Base-by-base conservation (phyloP, 2,113 vertebrate species). In the Mesoclemmys tuberculata region DNA sequence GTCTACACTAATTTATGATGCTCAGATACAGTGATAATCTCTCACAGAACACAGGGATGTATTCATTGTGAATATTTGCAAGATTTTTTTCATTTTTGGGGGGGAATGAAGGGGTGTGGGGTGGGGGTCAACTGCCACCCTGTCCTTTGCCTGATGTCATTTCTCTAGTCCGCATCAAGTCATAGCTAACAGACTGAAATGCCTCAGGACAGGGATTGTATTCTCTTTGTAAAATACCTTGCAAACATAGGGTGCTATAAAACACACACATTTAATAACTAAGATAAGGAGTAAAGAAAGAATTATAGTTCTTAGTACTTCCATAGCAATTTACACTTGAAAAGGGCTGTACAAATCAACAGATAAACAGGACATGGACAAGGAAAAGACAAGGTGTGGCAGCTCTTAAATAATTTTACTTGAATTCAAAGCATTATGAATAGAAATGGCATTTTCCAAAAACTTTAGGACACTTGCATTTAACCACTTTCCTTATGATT, bases 351-450 rank as follows among this genome's bases (percentile, higher is more conserved):
- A 75, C 71, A 75, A 44, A 21, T 16, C 16, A 16, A 13, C 26
- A 46, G 41, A 44, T 27, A 10, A 64, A 0, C 0, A 16, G 85
- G 26, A 88, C 49, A 31, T 27, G 56, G 55, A 19, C 22, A 46
- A 55, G 74, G 5, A 79, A 93, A 89, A 41, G 0, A 71, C 5
- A 31, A 1, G 3, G 29, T 84, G 14, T 77, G 71, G 10, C 64
- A 89, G 54, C 35, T 21, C 51, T 27, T 0, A 0, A 93, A 26
- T 26, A 86, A 58, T 13, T 79, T 84, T 64, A 56, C 14, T 93
- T 74, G 8, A 38, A 51, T 55, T 91, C 90, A 82, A 38, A 2
- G 35, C 54, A 22, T 93, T n/a, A 71, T 27, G 5, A 75, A 44
- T 27, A 75, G 41, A 93, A 93, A 38, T 19, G 19, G n/a, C 35